phyloP scores from a whole-genome alignment of 1,140 invertebrate species.

The Leptinotarsa texana region DNA sequence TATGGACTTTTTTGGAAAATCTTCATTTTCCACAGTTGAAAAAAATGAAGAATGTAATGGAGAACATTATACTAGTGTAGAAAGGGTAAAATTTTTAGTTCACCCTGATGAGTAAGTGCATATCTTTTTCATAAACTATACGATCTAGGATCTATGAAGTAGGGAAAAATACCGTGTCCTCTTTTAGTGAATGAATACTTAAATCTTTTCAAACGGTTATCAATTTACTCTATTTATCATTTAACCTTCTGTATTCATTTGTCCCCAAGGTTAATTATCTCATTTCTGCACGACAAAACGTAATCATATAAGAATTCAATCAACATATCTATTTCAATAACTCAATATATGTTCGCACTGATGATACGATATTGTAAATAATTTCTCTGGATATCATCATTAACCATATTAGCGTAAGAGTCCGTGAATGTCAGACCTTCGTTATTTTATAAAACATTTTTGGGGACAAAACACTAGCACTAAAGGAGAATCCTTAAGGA shows the following conservation, averaged over 20 bases:
- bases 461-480: too few relatives aligned
- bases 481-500: too few relatives aligned
- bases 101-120: background rate
- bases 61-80: too few relatives aligned
- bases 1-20: too few relatives aligned
- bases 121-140: background rate
- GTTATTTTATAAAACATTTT: too few relatives aligned
- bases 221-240: conserved; percentile 26
- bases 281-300: conserved; percentile 20
- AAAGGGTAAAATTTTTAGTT: too few relatives aligned
- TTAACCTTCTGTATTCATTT: conserved; percentile 27
- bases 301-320: conserved; percentile 26
- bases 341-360: conserved; percentile 7
- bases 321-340: conserved; percentile 11
- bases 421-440: too few relatives aligned
- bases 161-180: background rate
- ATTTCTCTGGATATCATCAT: background rate
- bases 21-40: too few relatives aligned
- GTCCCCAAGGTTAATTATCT: conserved; percentile 24
- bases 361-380: background rate
- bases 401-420: too few relatives aligned
- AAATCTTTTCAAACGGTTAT: conserved; percentile 14
- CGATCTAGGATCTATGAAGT: background rate
- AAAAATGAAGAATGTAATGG: too few relatives aligned
- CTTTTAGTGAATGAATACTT: background rate